These are phyloP conservation scores for Saturnia pavonia DNA, from an alignment of 2,888 invertebrate species.

Conservation along the genomic window DNA sequence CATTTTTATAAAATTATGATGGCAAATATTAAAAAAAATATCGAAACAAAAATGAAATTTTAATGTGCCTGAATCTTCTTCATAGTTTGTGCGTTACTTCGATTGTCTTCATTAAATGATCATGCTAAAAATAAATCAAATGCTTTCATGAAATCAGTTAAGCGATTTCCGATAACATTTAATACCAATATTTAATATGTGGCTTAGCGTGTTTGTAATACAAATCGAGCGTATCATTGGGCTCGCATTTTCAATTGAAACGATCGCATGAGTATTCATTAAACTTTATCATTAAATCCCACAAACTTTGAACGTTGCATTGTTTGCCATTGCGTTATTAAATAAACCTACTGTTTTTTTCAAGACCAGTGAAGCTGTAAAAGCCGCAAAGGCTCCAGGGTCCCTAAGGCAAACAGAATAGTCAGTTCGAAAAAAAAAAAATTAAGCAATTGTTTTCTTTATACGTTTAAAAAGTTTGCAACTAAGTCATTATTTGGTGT, in stretches of 20 bases:
- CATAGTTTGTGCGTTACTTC: neutral
- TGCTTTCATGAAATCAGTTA: conserved; percentile 23
- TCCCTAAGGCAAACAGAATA: too few species aligned
- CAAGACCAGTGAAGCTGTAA: too few species aligned
- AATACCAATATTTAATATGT: conserved; percentile 26
- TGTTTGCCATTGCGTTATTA: conserved; percentile 9
- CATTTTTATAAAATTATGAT: neutral
- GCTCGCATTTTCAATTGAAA: conserved; percentile 19
- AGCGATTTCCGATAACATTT: conserved; percentile 30
- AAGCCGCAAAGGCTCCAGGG: too few species aligned
- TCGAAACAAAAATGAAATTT: neutral
- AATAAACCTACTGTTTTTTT: conserved; percentile 14
- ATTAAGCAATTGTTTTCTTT: neutral
- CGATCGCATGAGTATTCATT: conserved; percentile 19
- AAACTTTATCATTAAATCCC: conserved; percentile 19
- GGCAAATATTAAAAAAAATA: too few species aligned
- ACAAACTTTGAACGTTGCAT: conserved; percentile 1
- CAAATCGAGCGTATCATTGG: conserved; percentile 25
- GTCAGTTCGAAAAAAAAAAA: too few species aligned
- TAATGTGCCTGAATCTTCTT: neutral
- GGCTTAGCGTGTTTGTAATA: conserved; percentile 25
- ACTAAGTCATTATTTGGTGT: neutral
- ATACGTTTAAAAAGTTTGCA: neutral
- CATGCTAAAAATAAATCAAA: neutral
- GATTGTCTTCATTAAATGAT: neutral